Conservation (phyloP, 2,888 invertebrate species). For the Machimus atricapillus region DNA sequence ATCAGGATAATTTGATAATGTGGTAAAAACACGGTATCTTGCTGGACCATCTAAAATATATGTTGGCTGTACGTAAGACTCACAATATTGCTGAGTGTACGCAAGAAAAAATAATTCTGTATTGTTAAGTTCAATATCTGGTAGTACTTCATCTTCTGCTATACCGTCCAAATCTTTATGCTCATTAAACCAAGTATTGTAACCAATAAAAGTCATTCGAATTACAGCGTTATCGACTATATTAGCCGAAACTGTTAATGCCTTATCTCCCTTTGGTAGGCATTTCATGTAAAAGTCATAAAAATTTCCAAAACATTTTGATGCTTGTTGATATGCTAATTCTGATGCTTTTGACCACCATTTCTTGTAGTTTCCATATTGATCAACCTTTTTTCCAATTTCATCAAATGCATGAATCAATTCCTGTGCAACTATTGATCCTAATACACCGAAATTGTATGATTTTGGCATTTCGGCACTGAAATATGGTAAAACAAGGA, state of each 20-base stretch:
- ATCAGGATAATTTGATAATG: not conserved
- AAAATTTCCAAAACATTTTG: not conserved
- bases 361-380: not conserved
- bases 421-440: not conserved
- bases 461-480: not conserved
- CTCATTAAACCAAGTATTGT: constrained; percentile 3
- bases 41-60: not conserved
- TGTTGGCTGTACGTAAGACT: not conserved
- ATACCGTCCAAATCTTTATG: not conserved
- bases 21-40: not conserved
- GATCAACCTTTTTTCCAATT: not conserved
- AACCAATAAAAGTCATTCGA: not conserved
- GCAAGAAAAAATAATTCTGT: constrained; percentile 33
- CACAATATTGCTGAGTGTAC: constrained; percentile 16
- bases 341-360: constrained; percentile 1
- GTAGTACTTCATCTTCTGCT: constrained; percentile 14
- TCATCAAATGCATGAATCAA: not conserved
- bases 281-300: not conserved
- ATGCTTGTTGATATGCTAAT: not conserved
- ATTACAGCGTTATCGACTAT: not conserved
- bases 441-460: not conserved
- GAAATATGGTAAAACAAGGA: not conserved
- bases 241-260: not conserved
- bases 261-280: not conserved
- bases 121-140: constrained; percentile 20